phyloP scores from a whole-genome alignment of 2,797 vertebrate genomes.

The Sebastes paucispinis region DNA sequence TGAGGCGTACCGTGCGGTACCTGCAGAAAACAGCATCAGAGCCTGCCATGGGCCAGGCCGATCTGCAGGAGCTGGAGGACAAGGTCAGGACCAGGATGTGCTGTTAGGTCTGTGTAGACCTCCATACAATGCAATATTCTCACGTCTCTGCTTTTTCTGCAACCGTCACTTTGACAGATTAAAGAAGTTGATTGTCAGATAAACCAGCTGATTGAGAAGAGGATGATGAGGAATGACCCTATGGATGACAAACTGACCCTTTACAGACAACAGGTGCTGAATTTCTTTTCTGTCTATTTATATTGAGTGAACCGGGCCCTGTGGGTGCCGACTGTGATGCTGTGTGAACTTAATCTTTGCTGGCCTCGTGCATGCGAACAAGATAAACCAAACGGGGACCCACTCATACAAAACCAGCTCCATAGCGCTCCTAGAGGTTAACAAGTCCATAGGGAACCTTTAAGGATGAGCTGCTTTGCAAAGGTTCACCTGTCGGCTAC shows the following conservation, averaged over 20 bases:
- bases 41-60: slow-evolving; percentile 91
- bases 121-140: no score
- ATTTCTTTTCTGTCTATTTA: not conserved
- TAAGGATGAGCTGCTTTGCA: not conserved
- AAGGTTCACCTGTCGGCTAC: not conserved
- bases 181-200: slow-evolving; percentile 87
- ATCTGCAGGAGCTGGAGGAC: slow-evolving; percentile 87
- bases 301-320: not conserved
- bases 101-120: not conserved
- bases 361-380: not conserved
- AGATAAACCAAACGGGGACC: not conserved
- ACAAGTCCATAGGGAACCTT: not conserved
- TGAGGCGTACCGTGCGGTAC: slow-evolving; percentile 85
- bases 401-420: not conserved
- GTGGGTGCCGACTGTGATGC: not conserved
- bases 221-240: slow-evolving; percentile 92
- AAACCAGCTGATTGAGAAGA: slow-evolving; percentile 93
- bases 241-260: slow-evolving; percentile 92
- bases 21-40: slow-evolving; percentile 91
- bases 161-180: slow-evolving; percentile 77
- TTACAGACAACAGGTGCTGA: slow-evolving; percentile 92
- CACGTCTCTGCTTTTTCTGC: not conserved
- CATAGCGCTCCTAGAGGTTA: not conserved
- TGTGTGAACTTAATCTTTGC: slow-evolving; percentile 7
- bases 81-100: slow-evolving; percentile 80